Percentiles rank a stretch among this genome's conserved stretches.
phyloP scores from a whole-genome alignment of 2,888 invertebrate genomes.

The Drosophila mimica region DNA sequence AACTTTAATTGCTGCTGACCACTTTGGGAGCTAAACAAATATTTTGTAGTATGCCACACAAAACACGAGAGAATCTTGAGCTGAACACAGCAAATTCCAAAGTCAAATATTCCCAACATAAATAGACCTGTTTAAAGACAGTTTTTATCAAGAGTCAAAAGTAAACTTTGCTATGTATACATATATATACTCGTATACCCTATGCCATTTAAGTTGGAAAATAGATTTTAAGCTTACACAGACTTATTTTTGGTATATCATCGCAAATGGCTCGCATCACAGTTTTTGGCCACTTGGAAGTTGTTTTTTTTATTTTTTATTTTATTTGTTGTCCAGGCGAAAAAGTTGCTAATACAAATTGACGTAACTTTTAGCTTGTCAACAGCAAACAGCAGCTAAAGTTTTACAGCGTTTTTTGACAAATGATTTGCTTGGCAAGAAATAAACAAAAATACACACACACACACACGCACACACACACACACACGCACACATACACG shows the following conservation, averaged over 20 bases:
- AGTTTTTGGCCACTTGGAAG: slow-evolving; percentile 50
- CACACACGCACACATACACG: slow-evolving; percentile 2
- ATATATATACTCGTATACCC: no score
- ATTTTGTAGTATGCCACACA: no score
- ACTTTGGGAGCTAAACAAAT: not conserved
- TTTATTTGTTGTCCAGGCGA: slow-evolving; percentile 31
- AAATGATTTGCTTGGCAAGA: slow-evolving; percentile 71
- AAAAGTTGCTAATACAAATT: slow-evolving; percentile 77
- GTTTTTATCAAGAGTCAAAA: slow-evolving; percentile 1
- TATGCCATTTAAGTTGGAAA: slow-evolving; percentile 18
- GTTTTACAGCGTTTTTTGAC: slow-evolving; percentile 73
- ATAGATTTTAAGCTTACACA: slow-evolving; percentile 33
- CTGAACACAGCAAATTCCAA: not conserved
- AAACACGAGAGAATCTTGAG: not conserved
- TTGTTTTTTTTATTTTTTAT: slow-evolving; percentile 23
- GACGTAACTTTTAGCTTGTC: slow-evolving; percentile 76
- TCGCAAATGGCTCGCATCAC: slow-evolving; percentile 42
- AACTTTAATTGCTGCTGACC: no score
- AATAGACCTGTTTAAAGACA: not conserved
- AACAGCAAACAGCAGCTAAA: slow-evolving; percentile 74
- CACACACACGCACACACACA: slow-evolving; percentile 14
- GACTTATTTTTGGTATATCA: slow-evolving; percentile 33
- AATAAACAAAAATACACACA: slow-evolving; percentile 58
- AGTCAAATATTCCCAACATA: not conserved
- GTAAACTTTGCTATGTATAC: not conserved